Evolutionary conservation across 2,797 vertebrate genomes (phyloP).

Genomic region (Pempheris klunzingeri): DNA sequence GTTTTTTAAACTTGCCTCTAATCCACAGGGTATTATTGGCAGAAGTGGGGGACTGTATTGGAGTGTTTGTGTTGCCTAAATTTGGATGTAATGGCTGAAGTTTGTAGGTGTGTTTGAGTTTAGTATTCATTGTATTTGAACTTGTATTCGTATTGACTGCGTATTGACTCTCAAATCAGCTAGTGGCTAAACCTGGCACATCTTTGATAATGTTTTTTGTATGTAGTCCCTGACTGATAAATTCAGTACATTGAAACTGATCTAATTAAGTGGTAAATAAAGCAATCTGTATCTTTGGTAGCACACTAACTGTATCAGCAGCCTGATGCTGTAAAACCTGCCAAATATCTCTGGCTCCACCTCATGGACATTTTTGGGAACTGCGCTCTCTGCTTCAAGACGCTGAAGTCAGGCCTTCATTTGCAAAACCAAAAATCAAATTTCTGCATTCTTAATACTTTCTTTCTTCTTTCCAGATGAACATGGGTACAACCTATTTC

Average conservation of each 20-base stretch:
- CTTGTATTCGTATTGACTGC: too few species aligned
- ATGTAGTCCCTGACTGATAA: background rate
- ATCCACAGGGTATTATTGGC: background rate
- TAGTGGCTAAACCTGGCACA: background rate
- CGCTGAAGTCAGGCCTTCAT: fast-evolving
- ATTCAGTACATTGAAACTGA: background rate
- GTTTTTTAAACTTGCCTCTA: background rate
- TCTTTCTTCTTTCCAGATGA: background rate
- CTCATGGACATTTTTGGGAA: conserved; percentile 41
- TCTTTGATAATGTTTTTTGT: background rate
- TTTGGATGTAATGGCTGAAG: background rate
- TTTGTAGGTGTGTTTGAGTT: background rate
- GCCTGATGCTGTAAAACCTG: background rate
- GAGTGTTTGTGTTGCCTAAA: background rate
- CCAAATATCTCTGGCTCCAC: conserved; percentile 50
- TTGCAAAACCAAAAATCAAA: background rate
- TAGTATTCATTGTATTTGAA: background rate
- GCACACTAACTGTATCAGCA: too few species aligned
- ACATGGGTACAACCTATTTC: background rate
- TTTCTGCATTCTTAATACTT: background rate
- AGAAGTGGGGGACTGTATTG: background rate
- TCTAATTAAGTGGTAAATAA: background rate
- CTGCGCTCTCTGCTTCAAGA: background rate
- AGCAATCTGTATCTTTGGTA: background rate
- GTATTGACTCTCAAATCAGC: too few species aligned